Evolutionary conservation across 2,888 invertebrate species (phyloP).

Genomic region (Agrochola lota): DNA sequence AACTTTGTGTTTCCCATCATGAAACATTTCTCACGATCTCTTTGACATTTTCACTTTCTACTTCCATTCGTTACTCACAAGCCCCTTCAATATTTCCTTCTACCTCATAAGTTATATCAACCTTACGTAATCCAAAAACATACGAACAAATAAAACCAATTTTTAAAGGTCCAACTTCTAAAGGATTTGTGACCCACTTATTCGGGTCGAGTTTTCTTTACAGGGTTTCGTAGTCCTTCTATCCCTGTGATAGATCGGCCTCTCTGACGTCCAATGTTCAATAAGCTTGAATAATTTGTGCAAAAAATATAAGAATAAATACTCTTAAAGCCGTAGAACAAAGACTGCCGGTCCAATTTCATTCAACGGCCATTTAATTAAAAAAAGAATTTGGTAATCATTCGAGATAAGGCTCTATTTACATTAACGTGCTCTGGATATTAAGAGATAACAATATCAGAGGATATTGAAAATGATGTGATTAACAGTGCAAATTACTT

Average conservation of each 20-base stretch:
- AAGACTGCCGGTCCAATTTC: constrained; percentile 77
- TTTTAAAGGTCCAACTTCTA: constrained; percentile 80
- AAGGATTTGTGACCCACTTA: constrained; percentile 82
- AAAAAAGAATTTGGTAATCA: constrained; percentile 74
- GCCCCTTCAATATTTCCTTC: constrained; percentile 28
- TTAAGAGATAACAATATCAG: constrained; percentile 37
- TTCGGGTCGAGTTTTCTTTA: constrained; percentile 77
- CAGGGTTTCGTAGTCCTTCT: constrained; percentile 75
- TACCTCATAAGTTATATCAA: constrained; percentile 64
- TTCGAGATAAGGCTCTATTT: constrained; percentile 68
- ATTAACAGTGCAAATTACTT: not conserved
- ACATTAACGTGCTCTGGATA: constrained; percentile 46
- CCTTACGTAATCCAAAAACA: constrained; percentile 76
- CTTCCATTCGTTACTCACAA: constrained; percentile 15
- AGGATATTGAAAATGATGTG: constrained; percentile 17
- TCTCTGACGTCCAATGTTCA: constrained; percentile 80
- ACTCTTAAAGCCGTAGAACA: constrained; percentile 73
- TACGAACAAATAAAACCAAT: constrained; percentile 80
- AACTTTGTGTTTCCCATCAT: not conserved
- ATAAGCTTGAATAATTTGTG: constrained; percentile 85
- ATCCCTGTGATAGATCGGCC: constrained; percentile 83
- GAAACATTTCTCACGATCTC: not conserved
- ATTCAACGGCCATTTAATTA: constrained; percentile 77
- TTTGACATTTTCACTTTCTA: constrained; percentile 11
- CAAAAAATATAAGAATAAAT: constrained; percentile 81